Percentiles rank a stretch among this genome's conserved stretches.
These are phyloP conservation scores for Coecobrya sp. DNA, from an alignment of 2,888 invertebrate genomes.

Conservation along the genomic window DNA sequence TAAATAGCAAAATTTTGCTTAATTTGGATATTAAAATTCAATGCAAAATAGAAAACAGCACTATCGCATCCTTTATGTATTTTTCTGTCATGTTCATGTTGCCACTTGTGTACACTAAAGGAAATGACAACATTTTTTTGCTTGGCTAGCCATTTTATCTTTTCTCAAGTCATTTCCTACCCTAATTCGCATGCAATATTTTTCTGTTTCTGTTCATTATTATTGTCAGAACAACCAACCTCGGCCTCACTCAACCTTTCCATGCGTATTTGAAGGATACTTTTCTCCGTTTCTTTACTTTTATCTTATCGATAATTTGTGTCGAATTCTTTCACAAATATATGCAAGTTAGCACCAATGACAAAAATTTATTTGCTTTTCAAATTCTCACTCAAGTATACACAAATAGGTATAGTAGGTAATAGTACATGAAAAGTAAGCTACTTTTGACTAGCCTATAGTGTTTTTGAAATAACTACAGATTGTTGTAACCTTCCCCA, in stretches of 20 bases:
- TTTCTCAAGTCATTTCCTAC: constrained; percentile 22
- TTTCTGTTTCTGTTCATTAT: background rate
- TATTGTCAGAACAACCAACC: background rate
- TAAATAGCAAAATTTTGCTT: background rate
- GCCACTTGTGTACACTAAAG: background rate
- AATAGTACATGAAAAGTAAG: too few species aligned
- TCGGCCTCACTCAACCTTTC: background rate
- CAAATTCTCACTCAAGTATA: background rate
- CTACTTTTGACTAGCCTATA: too few species aligned
- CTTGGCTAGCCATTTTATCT: background rate
- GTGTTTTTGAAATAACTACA: background rate
- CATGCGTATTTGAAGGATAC: background rate
- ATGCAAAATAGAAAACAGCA: background rate
- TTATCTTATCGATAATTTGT: background rate
- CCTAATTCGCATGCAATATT: constrained; percentile 41
- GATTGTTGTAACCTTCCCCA: background rate
- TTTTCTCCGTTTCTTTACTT: background rate
- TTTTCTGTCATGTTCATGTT: background rate
- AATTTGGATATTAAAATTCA: constrained; percentile 26
- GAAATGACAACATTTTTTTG: constrained; percentile 25
- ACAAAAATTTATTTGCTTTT: constrained; percentile 5
- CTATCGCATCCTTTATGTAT: background rate
- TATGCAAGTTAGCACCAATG: background rate
- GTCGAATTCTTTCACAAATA: background rate
- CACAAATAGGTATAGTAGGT: too few species aligned